A percentile compares a stretch with the other conserved stretches of the same genome.
phyloP scores from a whole-genome alignment of 2,888 invertebrate species.

The Athalia rosae region DNA sequence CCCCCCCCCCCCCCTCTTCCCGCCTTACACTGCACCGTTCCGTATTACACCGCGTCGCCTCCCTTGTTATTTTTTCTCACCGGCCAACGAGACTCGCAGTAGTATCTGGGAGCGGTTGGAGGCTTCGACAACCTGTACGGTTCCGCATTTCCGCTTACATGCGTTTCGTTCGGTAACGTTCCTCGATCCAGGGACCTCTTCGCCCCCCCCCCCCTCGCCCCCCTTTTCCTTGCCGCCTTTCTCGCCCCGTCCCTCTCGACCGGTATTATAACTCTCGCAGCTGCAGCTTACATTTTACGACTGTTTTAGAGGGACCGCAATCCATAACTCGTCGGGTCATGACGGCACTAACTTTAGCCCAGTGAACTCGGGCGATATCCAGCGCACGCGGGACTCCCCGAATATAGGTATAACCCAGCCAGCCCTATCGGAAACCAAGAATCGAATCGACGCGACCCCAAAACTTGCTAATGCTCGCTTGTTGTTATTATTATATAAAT shows the following conservation, averaged over 20 bases:
- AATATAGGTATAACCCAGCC: too few relatives aligned
- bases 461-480: neutral
- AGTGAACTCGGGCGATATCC: constrained; percentile 19
- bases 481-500: constrained; percentile 8
- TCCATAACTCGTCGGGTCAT: constrained; percentile 34
- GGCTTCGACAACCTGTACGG: neutral
- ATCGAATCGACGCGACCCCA: constrained; percentile 22
- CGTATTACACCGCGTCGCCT: neutral
- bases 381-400: too few relatives aligned
- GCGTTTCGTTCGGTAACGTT: neutral
- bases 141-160: too few relatives aligned
- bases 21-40: too few relatives aligned
- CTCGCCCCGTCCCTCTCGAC: neutral
- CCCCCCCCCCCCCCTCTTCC: too few relatives aligned
- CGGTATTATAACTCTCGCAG: constrained; percentile 22
- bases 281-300: constrained; percentile 32
- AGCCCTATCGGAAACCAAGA: too few relatives aligned
- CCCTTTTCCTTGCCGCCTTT: neutral
- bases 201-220: neutral
- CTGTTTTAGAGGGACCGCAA: constrained; percentile 32
- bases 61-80: constrained; percentile 4
- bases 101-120: constrained; percentile 20
- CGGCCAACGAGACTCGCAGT: constrained; percentile 40
- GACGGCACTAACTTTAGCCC: constrained; percentile 24
- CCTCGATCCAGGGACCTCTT: neutral